Percentiles rank a stretch among this genome's conserved stretches.
phyloP scores from a whole-genome alignment of 2,888 invertebrate species.

The Desoria tigrina region DNA sequence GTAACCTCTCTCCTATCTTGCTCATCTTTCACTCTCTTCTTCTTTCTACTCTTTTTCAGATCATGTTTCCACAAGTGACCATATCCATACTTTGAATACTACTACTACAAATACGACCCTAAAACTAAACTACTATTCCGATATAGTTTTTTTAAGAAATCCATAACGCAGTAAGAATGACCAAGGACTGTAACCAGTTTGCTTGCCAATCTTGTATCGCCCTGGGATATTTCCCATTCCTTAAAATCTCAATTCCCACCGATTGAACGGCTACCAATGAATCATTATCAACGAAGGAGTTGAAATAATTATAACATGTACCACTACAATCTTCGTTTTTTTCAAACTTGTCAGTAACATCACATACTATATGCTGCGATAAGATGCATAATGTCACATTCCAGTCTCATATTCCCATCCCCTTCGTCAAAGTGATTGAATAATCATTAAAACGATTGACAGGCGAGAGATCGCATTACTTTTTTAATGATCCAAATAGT shows the following conservation, averaged over 20 bases:
- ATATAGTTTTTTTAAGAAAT: too few relatives aligned
- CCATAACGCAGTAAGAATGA: too few relatives aligned
- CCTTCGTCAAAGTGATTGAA: conserved; percentile 14
- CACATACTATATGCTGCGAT: too few relatives aligned
- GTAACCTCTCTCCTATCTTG: conserved; percentile 4
- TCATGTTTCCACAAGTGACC: too few relatives aligned
- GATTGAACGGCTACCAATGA: conserved; percentile 3
- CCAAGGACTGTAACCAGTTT: conserved; percentile 17
- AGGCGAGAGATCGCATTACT: background rate
- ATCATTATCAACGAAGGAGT: too few relatives aligned
- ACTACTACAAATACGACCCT: too few relatives aligned
- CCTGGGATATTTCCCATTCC: conserved; percentile 13
- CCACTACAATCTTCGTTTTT: too few relatives aligned
- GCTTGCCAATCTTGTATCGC: conserved; percentile 4
- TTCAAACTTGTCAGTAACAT: too few relatives aligned
- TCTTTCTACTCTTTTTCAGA: background rate
- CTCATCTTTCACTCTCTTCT: conserved; percentile 8
- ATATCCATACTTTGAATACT: too few relatives aligned
- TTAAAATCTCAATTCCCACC: background rate
- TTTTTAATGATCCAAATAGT: too few relatives aligned
- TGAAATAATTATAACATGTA: conserved; percentile 13
- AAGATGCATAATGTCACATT: too few relatives aligned
- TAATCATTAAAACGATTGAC: background rate
- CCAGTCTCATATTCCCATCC: conserved; percentile 14
- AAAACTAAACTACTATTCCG: too few relatives aligned